phyloP scores from a whole-genome alignment of 2,888 invertebrate genomes.

The Dione juno region DNA sequence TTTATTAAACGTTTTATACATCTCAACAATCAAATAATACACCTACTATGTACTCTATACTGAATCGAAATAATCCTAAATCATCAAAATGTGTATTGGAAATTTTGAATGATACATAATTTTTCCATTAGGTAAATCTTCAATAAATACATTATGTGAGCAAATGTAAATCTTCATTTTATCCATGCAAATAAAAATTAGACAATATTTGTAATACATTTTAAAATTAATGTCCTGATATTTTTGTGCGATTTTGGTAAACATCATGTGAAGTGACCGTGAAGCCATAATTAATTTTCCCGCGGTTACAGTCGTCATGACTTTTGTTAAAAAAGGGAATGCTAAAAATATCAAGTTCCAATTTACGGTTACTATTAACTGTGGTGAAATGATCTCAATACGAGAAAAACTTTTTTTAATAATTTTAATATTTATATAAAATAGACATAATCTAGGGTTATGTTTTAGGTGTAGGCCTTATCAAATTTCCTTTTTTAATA shows the following conservation, averaged over 20 bases:
- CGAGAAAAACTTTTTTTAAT: no score
- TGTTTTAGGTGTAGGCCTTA: no score
- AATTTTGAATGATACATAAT: constrained; percentile 6
- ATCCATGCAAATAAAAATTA: constrained; percentile 1
- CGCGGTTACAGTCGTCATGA: neutral
- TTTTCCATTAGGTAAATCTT: constrained; percentile 20
- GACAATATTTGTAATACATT: no score
- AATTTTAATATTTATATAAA: no score
- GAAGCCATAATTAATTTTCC: neutral
- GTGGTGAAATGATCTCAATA: no score
- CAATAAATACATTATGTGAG: constrained; percentile 7
- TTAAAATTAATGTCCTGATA: neutral
- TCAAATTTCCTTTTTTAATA: no score
- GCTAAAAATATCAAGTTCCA: no score
- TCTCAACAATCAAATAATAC: neutral
- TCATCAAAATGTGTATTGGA: neutral
- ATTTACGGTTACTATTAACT: no score
- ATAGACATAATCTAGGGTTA: no score
- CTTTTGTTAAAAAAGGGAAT: no score
- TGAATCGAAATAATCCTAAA: neutral
- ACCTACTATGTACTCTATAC: neutral
- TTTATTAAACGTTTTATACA: no score
- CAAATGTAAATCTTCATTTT: neutral
- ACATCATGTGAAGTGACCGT: no score
- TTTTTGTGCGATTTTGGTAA: neutral